Conservation (phyloP, 1,140 invertebrate genomes). For the Neelides sp. region DNA sequence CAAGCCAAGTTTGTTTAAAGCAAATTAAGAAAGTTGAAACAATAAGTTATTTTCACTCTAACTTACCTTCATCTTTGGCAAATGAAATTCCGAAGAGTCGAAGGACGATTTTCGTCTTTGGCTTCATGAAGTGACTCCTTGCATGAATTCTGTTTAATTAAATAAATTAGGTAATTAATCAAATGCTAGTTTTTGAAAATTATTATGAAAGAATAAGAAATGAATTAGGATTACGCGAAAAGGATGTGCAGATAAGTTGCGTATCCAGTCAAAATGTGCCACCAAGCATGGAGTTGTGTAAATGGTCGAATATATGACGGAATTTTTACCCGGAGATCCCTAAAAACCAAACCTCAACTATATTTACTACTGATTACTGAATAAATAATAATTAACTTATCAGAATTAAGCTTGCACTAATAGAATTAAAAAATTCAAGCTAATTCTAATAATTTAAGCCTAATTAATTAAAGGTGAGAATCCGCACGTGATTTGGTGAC, state of each 20-base stretch:
- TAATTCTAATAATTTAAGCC: too few species aligned
- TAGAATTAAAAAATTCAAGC: too few species aligned
- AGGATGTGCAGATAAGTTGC: conserved; percentile 32
- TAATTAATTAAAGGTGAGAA: too few species aligned
- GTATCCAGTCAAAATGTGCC: conserved; percentile 35
- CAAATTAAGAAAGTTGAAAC: too few species aligned
- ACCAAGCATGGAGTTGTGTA: conserved; percentile 35
- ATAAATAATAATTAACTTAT: too few species aligned
- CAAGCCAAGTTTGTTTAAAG: too few species aligned
- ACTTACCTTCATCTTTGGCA: too few species aligned
- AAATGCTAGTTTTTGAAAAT: background rate
- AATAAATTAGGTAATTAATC: conserved; percentile 1
- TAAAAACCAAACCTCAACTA: conserved; percentile 8
- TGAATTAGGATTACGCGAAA: conserved; percentile 25
- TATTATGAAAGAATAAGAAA: background rate
- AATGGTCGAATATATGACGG: conserved; percentile 28
- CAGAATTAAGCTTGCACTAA: too few species aligned
- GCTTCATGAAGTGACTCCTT: conserved; percentile 25
- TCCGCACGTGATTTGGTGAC: conserved; percentile 34
- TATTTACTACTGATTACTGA: too few species aligned
- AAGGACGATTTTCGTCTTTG: conserved; percentile 17
- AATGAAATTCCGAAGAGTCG: conserved; percentile 23
- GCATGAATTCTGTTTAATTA: conserved; percentile 30
- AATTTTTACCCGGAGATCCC: conserved; percentile 17
- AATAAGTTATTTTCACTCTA: too few species aligned